Evolutionary conservation across 2,888 invertebrate genomes (phyloP).

Genomic region (Lithophane socia): DNA sequence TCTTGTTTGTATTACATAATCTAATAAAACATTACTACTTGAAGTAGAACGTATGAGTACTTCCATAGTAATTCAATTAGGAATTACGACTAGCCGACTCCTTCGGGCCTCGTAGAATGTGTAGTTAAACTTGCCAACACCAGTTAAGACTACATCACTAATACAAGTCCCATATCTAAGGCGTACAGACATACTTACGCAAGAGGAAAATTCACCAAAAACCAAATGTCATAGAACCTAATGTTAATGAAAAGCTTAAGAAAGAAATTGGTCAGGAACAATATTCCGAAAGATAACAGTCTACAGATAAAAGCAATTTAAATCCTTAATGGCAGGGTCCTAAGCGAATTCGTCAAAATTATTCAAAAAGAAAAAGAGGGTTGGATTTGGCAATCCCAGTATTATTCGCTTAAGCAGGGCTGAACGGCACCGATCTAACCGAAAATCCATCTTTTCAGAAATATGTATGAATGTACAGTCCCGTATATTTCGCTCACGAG

Average conservation of each 20-base stretch:
- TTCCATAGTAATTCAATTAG: slow-evolving; percentile 59
- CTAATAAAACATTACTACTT: slow-evolving; percentile 39
- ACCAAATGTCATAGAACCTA: slow-evolving; percentile 10
- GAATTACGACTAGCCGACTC: slow-evolving; percentile 50
- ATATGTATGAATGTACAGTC: slow-evolving; percentile 53
- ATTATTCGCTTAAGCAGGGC: slow-evolving; percentile 61
- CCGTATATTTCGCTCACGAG: slow-evolving; percentile 49
- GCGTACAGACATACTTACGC: slow-evolving; percentile 17
- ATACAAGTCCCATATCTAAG: slow-evolving; percentile 39
- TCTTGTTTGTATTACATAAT: slow-evolving; percentile 36
- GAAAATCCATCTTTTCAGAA: slow-evolving; percentile 62
- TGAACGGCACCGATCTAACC: slow-evolving; percentile 42
- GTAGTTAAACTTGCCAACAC: slow-evolving; percentile 51
- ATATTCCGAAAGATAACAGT: slow-evolving; percentile 41
- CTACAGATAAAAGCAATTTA: slow-evolving; percentile 60
- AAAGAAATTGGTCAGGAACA: slow-evolving; percentile 32
- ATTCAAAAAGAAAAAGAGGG: slow-evolving; percentile 61
- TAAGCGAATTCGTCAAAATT: slow-evolving; percentile 64
- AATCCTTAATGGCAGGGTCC: slow-evolving; percentile 57
- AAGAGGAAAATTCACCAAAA: slow-evolving; percentile 20
- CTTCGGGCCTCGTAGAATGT: slow-evolving; percentile 26
- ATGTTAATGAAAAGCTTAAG: slow-evolving; percentile 42
- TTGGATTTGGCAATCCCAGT: slow-evolving; percentile 59
- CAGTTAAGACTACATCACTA: slow-evolving; percentile 43
- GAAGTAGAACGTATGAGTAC: slow-evolving; percentile 14